These are phyloP conservation scores for Chelidonichthys spinosus DNA, from an alignment of 2,797 vertebrate species.

Conservation along the genomic window DNA sequence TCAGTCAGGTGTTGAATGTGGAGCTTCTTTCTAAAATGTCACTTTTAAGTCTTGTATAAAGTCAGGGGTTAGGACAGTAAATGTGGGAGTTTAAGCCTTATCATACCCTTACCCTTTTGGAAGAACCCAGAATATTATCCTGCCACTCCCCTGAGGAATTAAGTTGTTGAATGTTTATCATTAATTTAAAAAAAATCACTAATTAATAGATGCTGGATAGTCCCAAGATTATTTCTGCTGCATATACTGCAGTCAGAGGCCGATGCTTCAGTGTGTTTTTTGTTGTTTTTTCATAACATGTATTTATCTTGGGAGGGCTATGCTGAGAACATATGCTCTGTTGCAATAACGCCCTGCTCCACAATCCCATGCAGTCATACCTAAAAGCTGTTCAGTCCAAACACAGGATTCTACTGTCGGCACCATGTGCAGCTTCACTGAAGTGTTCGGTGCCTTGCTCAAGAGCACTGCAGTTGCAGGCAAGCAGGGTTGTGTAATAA, in stretches of 20 bases:
- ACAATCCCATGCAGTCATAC: constrained; percentile 43
- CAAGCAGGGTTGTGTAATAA: constrained; percentile 40
- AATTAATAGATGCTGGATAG: constrained; percentile 47
- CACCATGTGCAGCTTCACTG: not conserved
- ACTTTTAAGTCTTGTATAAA: constrained; percentile 58
- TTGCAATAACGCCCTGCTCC: constrained; percentile 48
- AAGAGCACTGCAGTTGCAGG: constrained; percentile 36
- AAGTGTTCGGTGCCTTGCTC: constrained; percentile 42
- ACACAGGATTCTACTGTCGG: constrained; percentile 25
- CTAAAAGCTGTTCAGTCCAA: constrained; percentile 30
- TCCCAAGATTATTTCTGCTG: constrained; percentile 38
- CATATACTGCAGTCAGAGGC: constrained; percentile 39
- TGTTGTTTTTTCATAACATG: constrained; percentile 19
- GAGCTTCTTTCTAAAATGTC: constrained; percentile 74
- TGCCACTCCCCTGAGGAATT: not conserved
- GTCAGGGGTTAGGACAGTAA: constrained; percentile 43
- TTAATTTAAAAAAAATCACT: constrained; percentile 48
- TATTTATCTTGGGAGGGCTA: constrained; percentile 52
- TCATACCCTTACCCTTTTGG: constrained; percentile 24
- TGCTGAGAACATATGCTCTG: constrained; percentile 45
- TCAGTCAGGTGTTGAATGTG: constrained; percentile 77
- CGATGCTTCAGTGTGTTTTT: constrained; percentile 38
- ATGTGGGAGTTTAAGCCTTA: constrained; percentile 46
- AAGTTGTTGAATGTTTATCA: constrained; percentile 35
- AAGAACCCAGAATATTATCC: constrained; percentile 12